These are phyloP conservation scores for Sitobion miscanthi DNA, from an alignment of 1,140 invertebrate species.

Conservation along the genomic window DNA sequence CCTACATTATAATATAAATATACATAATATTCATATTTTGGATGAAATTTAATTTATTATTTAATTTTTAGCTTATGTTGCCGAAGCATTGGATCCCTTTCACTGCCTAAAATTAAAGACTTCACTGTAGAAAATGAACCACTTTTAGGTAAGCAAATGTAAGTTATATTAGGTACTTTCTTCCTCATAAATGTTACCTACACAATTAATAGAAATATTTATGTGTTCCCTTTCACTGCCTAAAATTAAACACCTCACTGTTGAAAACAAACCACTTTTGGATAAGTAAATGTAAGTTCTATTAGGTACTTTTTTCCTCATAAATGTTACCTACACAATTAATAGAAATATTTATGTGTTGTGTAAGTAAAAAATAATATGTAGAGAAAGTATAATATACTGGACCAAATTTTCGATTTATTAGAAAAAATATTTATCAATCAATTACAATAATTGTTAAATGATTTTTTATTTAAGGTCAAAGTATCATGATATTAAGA, in stretches of 20 bases:
- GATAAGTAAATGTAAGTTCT: slow-evolving; percentile 60
- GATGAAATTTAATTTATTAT: not conserved
- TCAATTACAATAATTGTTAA: slow-evolving; percentile 16
- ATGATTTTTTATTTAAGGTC: slow-evolving; percentile 44
- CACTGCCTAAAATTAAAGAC: slow-evolving; percentile 71
- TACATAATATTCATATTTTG: not conserved
- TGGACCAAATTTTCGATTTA: not conserved
- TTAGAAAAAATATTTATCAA: slow-evolving; percentile 11
- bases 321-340: not conserved
- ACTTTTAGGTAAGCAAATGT: slow-evolving; percentile 65
- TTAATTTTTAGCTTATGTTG: slow-evolving; percentile 57
- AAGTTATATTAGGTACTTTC: slow-evolving; percentile 19
- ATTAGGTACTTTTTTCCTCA: not conserved
- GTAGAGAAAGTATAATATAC: not conserved
- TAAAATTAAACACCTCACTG: slow-evolving; percentile 72
- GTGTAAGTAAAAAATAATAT: not conserved
- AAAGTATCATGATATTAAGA: not conserved
- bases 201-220: not conserved
- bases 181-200: not conserved
- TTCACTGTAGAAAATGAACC: slow-evolving; percentile 82
- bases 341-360: not conserved
- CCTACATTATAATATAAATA: not conserved
- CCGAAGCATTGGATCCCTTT: slow-evolving; percentile 63
- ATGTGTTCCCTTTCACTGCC: slow-evolving; percentile 67
- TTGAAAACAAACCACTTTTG: slow-evolving; percentile 84